These are phyloP conservation scores for Drosophila burlai DNA, from an alignment of 1,140 invertebrate species.

Conservation along the genomic window DNA sequence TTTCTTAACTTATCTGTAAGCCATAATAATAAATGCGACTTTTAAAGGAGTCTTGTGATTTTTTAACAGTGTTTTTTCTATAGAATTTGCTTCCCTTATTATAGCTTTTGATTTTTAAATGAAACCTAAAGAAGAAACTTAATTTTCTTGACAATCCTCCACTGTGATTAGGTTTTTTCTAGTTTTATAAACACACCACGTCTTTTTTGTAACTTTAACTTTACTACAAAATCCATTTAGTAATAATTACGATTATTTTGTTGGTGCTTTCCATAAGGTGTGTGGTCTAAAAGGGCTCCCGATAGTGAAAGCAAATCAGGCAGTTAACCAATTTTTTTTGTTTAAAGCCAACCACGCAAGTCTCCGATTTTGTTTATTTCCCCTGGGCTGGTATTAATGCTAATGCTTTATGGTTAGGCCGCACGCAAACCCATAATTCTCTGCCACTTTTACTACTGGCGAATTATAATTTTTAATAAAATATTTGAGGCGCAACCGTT, in stretches of 20 bases:
- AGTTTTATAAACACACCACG: neutral
- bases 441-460: constrained; percentile 58
- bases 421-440: constrained; percentile 73
- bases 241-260: neutral
- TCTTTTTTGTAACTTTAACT: neutral
- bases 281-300: constrained; percentile 7
- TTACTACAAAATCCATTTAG: neutral
- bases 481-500: constrained; percentile 77
- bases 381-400: constrained; percentile 46
- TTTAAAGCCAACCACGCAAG: constrained; percentile 53
- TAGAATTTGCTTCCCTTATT: accelerated
- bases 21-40: no score
- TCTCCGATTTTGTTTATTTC: constrained; percentile 30
- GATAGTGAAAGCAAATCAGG: constrained; percentile 61
- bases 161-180: no score
- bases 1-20: neutral
- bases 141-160: neutral
- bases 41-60: no score
- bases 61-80: neutral
- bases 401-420: constrained; percentile 65
- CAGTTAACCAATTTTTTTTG: constrained; percentile 39
- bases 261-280: neutral
- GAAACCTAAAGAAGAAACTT: neutral
- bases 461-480: constrained; percentile 74
- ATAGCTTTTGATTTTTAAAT: neutral